Conservation (phyloP, 2,113 vertebrate species). For the Chaetops frenatus region DNA sequence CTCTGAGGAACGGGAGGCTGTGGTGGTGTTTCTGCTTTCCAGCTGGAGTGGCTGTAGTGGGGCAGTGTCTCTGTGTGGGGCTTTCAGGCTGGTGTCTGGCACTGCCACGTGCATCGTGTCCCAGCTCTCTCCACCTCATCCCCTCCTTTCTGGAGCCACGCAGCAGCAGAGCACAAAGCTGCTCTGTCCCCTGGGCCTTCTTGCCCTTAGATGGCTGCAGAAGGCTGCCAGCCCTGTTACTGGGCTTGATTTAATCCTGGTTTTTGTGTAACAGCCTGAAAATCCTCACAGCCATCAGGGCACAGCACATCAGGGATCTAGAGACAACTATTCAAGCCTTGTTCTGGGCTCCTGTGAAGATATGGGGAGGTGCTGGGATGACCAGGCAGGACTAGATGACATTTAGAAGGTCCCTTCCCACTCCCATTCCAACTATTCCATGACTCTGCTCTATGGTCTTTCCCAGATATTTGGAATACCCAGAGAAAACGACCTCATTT, state of each 20-base stretch:
- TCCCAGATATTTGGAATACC: neutral
- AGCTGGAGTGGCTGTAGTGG: neutral
- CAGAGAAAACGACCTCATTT: neutral
- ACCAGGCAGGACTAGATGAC: neutral
- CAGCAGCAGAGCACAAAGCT: neutral
- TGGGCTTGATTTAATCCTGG: neutral
- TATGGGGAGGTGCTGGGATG: neutral
- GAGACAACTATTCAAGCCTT: neutral
- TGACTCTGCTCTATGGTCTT: neutral
- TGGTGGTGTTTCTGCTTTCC: neutral
- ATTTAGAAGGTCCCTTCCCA: neutral
- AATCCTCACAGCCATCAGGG: neutral
- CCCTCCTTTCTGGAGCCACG: neutral
- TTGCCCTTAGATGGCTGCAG: neutral
- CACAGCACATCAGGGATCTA: neutral
- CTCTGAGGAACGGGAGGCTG: neutral
- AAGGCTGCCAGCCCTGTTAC: neutral
- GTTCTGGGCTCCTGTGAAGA: neutral
- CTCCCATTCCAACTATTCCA: neutral
- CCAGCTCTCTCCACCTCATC: neutral
- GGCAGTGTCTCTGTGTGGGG: neutral
- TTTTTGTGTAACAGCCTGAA: neutral
- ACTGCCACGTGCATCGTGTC: neutral
- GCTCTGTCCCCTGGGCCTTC: neutral
- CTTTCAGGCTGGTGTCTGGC: neutral